Base-by-base conservation (phyloP, 2,888 invertebrate species). In the Cylloceria caligata region DNA sequence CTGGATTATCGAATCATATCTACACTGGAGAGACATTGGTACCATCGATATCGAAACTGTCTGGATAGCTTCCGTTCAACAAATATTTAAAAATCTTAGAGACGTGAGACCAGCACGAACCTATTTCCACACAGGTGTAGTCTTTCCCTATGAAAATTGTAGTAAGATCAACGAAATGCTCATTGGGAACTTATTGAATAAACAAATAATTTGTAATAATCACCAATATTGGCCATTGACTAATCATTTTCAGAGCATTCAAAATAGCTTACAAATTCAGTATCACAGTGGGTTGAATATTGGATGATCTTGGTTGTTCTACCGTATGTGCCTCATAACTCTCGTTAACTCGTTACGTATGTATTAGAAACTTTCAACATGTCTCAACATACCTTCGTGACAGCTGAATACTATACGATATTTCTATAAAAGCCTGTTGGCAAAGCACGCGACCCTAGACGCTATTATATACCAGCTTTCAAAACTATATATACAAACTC, bases 381-480 rank as follows among this genome's bases (percentile, higher is more conserved):
- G 13, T 30, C 45, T 45, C 24, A 5, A 42, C 45, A 19, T 45
- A 30, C 57, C 13, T 57, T 39, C 55, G 27, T 72, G 72, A 72
- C 72, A 47, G 27, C 49, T 62, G 39, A 62, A 60, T 69, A 67
- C 6, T 68, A 57, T 2, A n/a, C 30, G 49, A 55, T 57, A 75
- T 75, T 69, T 65, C 55, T 69, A 68, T 74, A 75, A 60, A 65
- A 47, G 57, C 45, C 45, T 49, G 36, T 34, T 34, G 45, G 67
- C 65, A 9, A 0, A 64, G 52, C 57, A 34, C 39, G 21, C 60
- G 60, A 67, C 57, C 42, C 34, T 47, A 52, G 34, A 45, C 73
- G 52, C 42, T 24, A 52, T 65, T 49, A 60, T 49, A 69, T 47
- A 69, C 49, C 65, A 75, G 69, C 74, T 74, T 78, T 82, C 71